These are phyloP conservation scores for Drosophila vallismaia DNA, from an alignment of 2,888 invertebrate genomes.

Conservation along the genomic window DNA sequence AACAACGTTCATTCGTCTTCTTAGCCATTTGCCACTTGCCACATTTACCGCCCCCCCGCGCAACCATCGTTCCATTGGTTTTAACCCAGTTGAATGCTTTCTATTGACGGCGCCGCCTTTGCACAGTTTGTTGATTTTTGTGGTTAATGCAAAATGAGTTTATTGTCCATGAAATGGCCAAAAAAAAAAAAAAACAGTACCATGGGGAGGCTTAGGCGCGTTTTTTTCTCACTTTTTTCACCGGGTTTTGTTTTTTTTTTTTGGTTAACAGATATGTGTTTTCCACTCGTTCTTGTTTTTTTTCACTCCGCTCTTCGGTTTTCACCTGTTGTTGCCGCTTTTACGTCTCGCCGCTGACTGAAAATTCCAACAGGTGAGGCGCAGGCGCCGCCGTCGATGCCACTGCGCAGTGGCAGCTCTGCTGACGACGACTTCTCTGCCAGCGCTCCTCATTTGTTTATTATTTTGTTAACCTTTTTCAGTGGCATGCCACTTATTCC, in stretches of 20 bases:
- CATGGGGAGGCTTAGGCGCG: constrained; percentile 9
- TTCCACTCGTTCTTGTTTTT: constrained; percentile 14
- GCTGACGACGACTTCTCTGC: constrained; percentile 4
- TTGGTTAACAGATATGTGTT: too few relatives aligned
- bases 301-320: constrained; percentile 33
- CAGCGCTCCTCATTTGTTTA: constrained; percentile 31
- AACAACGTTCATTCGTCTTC: constrained; percentile 47
- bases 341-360: constrained; percentile 65
- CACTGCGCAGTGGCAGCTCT: constrained; percentile 44
- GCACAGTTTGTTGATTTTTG: constrained; percentile 73
- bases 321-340: constrained; percentile 60
- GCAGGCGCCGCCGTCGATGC: constrained; percentile 40
- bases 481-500: constrained; percentile 53
- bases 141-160: constrained; percentile 59
- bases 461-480: constrained; percentile 55
- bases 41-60: background rate
- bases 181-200: constrained; percentile 37
- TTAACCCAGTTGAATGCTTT: constrained; percentile 51
- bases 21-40: constrained; percentile 19
- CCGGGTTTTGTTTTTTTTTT: background rate
- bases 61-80: background rate
- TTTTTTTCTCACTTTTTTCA: constrained; percentile 12
- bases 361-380: constrained; percentile 31
- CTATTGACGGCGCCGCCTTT: constrained; percentile 48
- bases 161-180: constrained; percentile 58